Evolutionary conservation across 2,113 vertebrate species (phyloP), one percentile per base, ranked within the genome.

Genomic region (Pluvialis apricaria): DNA sequence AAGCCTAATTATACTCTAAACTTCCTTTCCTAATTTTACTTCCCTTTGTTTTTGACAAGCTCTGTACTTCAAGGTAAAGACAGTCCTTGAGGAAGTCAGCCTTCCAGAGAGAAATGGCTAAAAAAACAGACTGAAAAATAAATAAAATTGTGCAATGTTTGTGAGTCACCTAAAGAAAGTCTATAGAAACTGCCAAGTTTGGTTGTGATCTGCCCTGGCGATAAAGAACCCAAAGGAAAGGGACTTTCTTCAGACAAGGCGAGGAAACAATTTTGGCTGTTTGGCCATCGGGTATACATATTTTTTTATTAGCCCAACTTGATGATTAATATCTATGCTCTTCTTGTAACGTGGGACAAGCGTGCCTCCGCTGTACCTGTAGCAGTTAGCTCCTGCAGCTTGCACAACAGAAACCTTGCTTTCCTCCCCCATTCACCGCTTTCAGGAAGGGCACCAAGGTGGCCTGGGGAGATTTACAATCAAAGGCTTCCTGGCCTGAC

Each of bases 401-500:
- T 90, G 45, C 69, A 78, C 64, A 71, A 38, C 52, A 88, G 69
- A 92, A 92, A 24, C 11, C 13, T 75, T 32, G 40, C 62, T 69
- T 91, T 95, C 75, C 65, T 91, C 25, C 68, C 62, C 70, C 58
- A 69, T 69, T 82, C 13, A 52, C 15, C 68, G 80, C 36, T 19
- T 40, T 89, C 92, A 92, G 94, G 96, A 97, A 97, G 66, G 55
- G 49, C 91, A 96, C 70, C 88, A 94, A 92, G 88, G 86, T 96
- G 88, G 92, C 75, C 86, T 69, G 66, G 10, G 28, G 60, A 94
- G 92, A 96, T 94, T 93, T 86, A 83, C 52, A 79, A 87, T 94
- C 92, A 94, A 96, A 94, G 94, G 87, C 65, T 95, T 94, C 94
- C 94, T 94, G 88, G 80, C 75, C 77, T 90, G 95, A 95, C 73